phyloP scores from a whole-genome alignment of 1,140 invertebrate species.

The Mylabris phalerata region DNA sequence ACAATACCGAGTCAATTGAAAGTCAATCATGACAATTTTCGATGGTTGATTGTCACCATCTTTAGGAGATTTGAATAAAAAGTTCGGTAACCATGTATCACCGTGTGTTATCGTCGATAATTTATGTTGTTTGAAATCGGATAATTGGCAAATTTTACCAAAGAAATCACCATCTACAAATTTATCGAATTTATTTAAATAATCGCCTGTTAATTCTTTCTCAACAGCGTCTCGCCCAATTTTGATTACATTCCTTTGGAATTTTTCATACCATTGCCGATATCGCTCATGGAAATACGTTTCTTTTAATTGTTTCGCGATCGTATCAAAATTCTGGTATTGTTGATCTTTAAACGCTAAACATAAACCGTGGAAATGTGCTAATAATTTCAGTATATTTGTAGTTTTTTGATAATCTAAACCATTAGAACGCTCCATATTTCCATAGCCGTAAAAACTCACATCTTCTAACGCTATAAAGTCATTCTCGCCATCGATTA shows the following conservation, averaged over 20 bases:
- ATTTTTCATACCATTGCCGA: constrained; percentile 56
- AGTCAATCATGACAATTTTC: constrained; percentile 59
- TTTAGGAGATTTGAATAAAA: constrained; percentile 51
- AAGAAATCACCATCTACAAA: constrained; percentile 44
- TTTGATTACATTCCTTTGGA: constrained; percentile 48
- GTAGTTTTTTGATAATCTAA: constrained; percentile 47
- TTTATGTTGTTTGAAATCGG: constrained; percentile 29
- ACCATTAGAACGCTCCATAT: constrained; percentile 46
- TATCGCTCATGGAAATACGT: constrained; percentile 52
- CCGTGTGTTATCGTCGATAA: constrained; percentile 59
- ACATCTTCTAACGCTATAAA: constrained; percentile 61
- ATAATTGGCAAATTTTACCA: constrained; percentile 28
- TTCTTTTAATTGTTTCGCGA: constrained; percentile 40
- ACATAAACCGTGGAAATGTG: constrained; percentile 60
- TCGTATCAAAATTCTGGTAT: constrained; percentile 48
- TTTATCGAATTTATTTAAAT: constrained; percentile 50
- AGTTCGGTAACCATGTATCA: constrained; percentile 69
- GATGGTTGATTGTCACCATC: constrained; percentile 38
- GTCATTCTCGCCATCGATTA: constrained; percentile 55
- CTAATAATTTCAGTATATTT: constrained; percentile 52
- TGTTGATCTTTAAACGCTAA: constrained; percentile 60
- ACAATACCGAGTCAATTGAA: constrained; percentile 54
- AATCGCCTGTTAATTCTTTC: constrained; percentile 54
- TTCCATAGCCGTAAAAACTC: constrained; percentile 46
- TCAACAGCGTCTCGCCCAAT: constrained; percentile 56